Evolutionary conservation across 2,797 vertebrate genomes (phyloP).

Genomic region (Pangasius mekongensis): DNA sequence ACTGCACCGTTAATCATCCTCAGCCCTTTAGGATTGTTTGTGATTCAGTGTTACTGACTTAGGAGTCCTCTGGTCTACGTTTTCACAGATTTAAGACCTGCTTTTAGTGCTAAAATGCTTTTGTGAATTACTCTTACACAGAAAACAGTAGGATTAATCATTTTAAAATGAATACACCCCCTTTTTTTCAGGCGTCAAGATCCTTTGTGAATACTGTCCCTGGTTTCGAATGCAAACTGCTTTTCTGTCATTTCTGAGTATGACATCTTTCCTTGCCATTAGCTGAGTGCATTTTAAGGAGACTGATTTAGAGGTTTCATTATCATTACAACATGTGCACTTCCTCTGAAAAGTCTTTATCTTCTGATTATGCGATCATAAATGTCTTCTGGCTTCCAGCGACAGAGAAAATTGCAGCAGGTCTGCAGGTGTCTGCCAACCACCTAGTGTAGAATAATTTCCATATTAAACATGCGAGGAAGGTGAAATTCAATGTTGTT

Average conservation of each 20-base stretch:
- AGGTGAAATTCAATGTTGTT: neutral
- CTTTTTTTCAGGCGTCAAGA: neutral
- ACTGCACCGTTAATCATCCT: neutral
- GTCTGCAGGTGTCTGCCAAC: slow-evolving; percentile 22
- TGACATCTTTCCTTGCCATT: neutral
- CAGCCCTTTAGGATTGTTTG: neutral
- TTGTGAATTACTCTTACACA: neutral
- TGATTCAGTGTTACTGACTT: neutral
- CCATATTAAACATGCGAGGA: slow-evolving; percentile 1
- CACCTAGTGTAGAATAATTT: slow-evolving; percentile 14
- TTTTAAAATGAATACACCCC: neutral
- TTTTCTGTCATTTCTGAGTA: slow-evolving; percentile 11
- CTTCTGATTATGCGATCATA: slow-evolving; percentile 25
- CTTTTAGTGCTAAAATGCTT: neutral
- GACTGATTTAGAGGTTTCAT: slow-evolving; percentile 28
- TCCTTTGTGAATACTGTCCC: neutral
- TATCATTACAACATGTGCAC: slow-evolving; percentile 25
- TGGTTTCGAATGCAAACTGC: neutral
- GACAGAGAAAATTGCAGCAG: slow-evolving; percentile 21
- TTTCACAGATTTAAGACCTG: neutral
- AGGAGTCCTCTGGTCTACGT: neutral
- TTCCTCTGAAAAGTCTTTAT: slow-evolving; percentile 18
- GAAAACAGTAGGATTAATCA: neutral
- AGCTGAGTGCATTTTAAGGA: slow-evolving; percentile 15
- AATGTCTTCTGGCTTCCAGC: slow-evolving; percentile 34